Conservation (phyloP, 2,797 vertebrate genomes). For the Amniataba percoides region DNA sequence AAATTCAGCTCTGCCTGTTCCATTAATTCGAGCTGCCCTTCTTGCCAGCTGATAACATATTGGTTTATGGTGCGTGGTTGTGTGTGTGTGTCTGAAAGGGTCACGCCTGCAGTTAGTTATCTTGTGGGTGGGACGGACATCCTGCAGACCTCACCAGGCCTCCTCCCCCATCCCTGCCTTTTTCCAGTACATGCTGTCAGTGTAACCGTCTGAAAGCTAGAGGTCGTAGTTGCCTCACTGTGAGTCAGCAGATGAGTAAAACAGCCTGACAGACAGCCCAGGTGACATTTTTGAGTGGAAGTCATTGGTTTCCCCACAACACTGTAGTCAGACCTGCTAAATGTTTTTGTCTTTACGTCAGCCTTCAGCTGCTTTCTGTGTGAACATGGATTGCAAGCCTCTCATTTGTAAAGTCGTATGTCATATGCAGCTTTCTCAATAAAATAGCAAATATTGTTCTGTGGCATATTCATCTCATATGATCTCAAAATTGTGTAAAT, state of each 20-base stretch:
- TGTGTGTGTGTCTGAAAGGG: neutral
- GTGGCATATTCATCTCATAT: neutral
- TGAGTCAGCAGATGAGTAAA: neutral
- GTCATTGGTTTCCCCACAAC: neutral
- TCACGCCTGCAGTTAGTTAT: neutral
- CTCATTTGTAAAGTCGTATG: neutral
- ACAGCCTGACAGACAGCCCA: neutral
- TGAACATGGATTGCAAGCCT: neutral
- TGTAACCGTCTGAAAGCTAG: conserved; percentile 48
- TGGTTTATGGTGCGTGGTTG: neutral
- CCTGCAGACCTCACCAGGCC: conserved; percentile 11
- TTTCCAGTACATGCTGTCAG: neutral
- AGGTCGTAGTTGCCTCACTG: conserved; percentile 56
- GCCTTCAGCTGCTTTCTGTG: neutral
- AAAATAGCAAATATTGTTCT: neutral
- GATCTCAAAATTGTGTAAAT: neutral
- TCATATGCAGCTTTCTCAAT: neutral
- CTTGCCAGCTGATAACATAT: neutral
- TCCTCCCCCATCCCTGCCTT: neutral
- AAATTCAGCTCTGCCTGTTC: neutral
- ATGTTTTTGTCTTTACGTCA: neutral
- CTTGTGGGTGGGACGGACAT: neutral
- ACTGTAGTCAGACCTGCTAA: neutral
- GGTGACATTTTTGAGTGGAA: neutral
- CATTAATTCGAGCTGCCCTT: neutral